Evolutionary conservation across 2,888 invertebrate genomes (phyloP).

Genomic region (Plebejus melissa): DNA sequence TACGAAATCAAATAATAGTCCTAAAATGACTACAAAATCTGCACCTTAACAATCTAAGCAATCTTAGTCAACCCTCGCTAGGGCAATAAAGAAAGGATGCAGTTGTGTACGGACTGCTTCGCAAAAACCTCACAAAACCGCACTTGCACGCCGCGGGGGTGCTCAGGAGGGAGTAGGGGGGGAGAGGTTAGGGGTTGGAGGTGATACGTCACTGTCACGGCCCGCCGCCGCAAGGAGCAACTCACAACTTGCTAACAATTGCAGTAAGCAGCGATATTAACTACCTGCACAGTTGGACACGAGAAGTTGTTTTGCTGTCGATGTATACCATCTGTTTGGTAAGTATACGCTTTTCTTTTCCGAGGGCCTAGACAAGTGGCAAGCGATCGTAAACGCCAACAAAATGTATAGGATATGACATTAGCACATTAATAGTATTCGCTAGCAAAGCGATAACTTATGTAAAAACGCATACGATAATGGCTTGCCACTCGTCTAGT

Average conservation of each 20-base stretch:
- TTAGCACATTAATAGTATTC: too few relatives aligned
- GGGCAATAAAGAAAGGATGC: not conserved
- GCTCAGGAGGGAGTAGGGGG: not conserved
- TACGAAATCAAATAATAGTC: too few relatives aligned
- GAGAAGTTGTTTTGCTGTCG: not conserved
- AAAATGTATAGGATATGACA: too few relatives aligned
- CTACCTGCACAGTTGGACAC: not conserved
- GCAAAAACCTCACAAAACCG: slow-evolving; percentile 5
- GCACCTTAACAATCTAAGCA: not conserved
- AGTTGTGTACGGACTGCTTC: not conserved
- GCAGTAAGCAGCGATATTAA: not conserved
- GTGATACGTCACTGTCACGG: slow-evolving; percentile 15
- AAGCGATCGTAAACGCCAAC: too few relatives aligned
- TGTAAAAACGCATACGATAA: too few relatives aligned
- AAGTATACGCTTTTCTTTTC: not conserved
- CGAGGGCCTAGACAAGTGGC: too few relatives aligned
- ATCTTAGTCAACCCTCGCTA: not conserved
- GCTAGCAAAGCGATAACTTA: too few relatives aligned
- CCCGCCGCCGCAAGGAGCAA: not conserved
- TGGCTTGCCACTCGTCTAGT: too few relatives aligned
- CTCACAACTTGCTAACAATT: slow-evolving; percentile 5
- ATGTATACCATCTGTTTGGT: not conserved
- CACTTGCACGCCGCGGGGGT: not conserved
- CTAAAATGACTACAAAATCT: not conserved
- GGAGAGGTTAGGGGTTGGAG: not conserved